Base-by-base conservation (phyloP, 2,113 vertebrate genomes). In the Heterochromis multidens region DNA sequence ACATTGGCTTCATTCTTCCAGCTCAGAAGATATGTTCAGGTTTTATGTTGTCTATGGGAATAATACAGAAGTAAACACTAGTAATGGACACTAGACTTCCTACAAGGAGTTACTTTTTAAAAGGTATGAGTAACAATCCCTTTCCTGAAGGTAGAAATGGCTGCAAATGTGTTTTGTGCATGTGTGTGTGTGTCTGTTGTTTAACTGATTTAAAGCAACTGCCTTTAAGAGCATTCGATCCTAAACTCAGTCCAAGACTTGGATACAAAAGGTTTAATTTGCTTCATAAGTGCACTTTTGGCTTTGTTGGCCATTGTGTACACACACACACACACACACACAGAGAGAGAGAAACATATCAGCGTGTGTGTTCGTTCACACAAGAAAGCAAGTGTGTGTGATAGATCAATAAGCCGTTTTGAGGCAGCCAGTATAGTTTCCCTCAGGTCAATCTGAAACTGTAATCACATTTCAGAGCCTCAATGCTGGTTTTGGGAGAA, bases 381-480 rank as follows among this genome's bases (percentile, higher is more conserved):
- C 52, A 57, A 77, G 31, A 25, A 77, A 2, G 1, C 49, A 43
- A 27, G 80, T 83, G 81, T 61, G 80, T 77, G 37, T 40, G 81
- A 57, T n/a, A 21, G 92, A 95, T 96, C 95, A 89, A 96, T 95
- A 95, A 90, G 60, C 89, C 5, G 82, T 94, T 95, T 92, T 94
- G 91, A 95, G 88, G 82, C 86, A 83, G 91, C 77, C 86, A 78
- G 82, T 88, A 81, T 82, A 79, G 86, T 82, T 85, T 89, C 59
- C 84, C 63, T 83, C 77, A 33, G 84, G 89, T 95, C 94, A 87
- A 95, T 95, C 77, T 23, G 6, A 25, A 82, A 85, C 89, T 91
- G 85, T 95, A 94, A 96, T 94, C 93, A 94, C 94, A 94, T 94
- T 93, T 94, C 89, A 87, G 87, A 84, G 57, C 80, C 37, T 82